Conservation (phyloP, 2,888 invertebrate genomes). For the Caradrina kadenii region DNA sequence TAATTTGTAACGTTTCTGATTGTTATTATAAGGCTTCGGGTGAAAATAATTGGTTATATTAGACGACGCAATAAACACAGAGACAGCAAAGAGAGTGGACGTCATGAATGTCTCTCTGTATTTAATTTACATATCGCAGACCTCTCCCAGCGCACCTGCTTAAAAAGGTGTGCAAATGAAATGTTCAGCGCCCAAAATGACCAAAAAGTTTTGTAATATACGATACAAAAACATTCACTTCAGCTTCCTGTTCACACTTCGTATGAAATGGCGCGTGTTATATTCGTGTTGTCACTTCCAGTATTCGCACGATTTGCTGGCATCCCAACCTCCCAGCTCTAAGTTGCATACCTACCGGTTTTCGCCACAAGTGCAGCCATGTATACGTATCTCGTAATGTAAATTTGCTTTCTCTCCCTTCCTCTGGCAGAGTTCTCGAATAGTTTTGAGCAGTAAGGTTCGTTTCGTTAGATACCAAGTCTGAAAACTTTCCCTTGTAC, state of each 20-base stretch:
- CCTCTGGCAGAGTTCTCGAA: constrained; percentile 1
- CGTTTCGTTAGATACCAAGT: not conserved
- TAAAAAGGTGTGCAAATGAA: constrained; percentile 26
- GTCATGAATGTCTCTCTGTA: constrained; percentile 24
- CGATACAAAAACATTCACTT: constrained; percentile 20
- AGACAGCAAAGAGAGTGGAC: not conserved
- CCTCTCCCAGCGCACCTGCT: constrained; percentile 10
- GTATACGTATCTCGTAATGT: not conserved
- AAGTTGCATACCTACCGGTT: constrained; percentile 29
- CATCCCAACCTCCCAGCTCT: constrained; percentile 5
- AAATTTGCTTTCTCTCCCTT: not conserved
- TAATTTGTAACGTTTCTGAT: constrained; percentile 41
- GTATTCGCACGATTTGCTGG: constrained; percentile 25
- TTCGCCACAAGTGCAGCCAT: constrained; percentile 11
- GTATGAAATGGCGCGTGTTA: not conserved
- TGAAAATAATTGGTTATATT: constrained; percentile 17
- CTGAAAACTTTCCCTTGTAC: not conserved
- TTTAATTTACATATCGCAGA: constrained; percentile 18
- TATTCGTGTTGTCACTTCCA: constrained; percentile 10
- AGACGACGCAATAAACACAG: not conserved
- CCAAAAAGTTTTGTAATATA: constrained; percentile 12
- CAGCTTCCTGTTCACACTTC: constrained; percentile 13
- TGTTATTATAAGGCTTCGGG: constrained; percentile 24
- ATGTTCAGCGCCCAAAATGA: constrained; percentile 18
- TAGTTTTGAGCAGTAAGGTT: not conserved